Evolutionary conservation across 2,888 invertebrate genomes (phyloP).

Genomic region (Margaritifera margaritifera): DNA sequence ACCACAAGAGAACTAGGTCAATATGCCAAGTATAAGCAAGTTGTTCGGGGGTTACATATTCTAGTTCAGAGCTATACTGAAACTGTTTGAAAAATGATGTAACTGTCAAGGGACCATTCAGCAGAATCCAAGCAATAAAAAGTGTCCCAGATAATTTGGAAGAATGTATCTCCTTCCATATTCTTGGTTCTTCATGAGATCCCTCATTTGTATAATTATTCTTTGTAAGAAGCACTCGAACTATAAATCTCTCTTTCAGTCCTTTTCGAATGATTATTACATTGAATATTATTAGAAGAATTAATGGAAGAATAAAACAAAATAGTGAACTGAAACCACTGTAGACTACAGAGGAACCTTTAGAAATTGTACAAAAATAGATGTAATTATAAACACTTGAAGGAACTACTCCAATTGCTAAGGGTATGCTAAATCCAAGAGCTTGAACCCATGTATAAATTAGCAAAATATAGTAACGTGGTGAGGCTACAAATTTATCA

Average conservation of each 20-base stretch:
- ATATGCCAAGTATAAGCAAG: conserved; percentile 57
- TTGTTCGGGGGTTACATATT: conserved; percentile 16
- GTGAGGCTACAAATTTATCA: conserved; percentile 39
- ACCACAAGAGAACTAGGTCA: conserved; percentile 61
- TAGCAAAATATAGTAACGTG: conserved; percentile 45
- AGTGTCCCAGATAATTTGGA: conserved; percentile 54
- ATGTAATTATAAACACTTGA: conserved; percentile 47
- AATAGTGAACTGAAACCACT: conserved; percentile 42
- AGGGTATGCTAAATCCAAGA: conserved; percentile 57
- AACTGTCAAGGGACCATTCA: conserved; percentile 59
- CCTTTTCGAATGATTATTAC: conserved; percentile 44
- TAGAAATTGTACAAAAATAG: conserved; percentile 55
- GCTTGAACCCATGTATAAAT: conserved; percentile 61
- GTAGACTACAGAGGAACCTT: conserved; percentile 50
- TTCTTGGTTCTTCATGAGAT: conserved; percentile 27
- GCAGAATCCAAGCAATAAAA: conserved; percentile 55
- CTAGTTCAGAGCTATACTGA: conserved; percentile 40
- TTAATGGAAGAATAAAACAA: conserved; percentile 56
- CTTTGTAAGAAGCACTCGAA: conserved; percentile 40
- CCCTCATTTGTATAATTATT: conserved; percentile 47
- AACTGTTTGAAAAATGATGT: conserved; percentile 48
- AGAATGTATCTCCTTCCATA: conserved; percentile 47
- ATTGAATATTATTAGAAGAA: conserved; percentile 49
- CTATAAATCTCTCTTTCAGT: conserved; percentile 41
- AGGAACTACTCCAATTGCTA: conserved; percentile 47